Evolutionary conservation across 2,888 invertebrate genomes (phyloP), one percentile per base, ranked within the genome.

Genomic region (Rhodophaea formosa): DNA sequence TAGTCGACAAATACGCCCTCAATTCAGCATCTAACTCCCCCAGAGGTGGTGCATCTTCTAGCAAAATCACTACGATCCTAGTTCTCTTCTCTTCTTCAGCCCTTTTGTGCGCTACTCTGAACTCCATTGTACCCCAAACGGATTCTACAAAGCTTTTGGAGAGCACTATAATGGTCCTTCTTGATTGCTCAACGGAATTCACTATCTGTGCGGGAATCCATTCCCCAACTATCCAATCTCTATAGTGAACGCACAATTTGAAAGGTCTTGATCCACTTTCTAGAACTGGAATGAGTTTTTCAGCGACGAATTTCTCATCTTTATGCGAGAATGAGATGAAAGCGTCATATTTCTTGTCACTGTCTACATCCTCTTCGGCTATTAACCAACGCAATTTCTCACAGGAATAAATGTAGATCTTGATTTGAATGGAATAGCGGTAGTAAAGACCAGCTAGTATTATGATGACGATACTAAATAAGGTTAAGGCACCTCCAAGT

Each of bases 311-410:
- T 2, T 93, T 92, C 67, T 95, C 94, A 74, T 97, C 96, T 73
- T 93, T 92, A 71, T 96, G 94, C 0, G 96, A 95, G 76, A 94
- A 97, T 63, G 96, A 96, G 56, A 97, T 90, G 77, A 97, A 97
- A 0, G 95, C 96, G 77, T 97, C 97, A 77, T 94, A 97, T n/a
- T 39, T 42, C 12, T 68, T 68, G 66, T 68, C 70, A 1, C 72
- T 63, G 65, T 70, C 72, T 0, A 61, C 29, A 3, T 65, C 60
- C 6, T 68, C 67, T 2, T 67, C 70, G 0, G 61, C 53, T 53
- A 68, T 0, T 55, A 70, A 56, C 54, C 65, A 59, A 7, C 61
- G 59, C 46, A 67, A 29, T 62, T 58, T 1, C 39, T 69, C 59
- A 46, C 56, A 44, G 8, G 65, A 14, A 59, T 69, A 61, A 2